A percentile compares a stretch with the other conserved stretches of the same genome.
Conservation (phyloP, 2,888 invertebrate species). For the Uloborus plumipes region DNA sequence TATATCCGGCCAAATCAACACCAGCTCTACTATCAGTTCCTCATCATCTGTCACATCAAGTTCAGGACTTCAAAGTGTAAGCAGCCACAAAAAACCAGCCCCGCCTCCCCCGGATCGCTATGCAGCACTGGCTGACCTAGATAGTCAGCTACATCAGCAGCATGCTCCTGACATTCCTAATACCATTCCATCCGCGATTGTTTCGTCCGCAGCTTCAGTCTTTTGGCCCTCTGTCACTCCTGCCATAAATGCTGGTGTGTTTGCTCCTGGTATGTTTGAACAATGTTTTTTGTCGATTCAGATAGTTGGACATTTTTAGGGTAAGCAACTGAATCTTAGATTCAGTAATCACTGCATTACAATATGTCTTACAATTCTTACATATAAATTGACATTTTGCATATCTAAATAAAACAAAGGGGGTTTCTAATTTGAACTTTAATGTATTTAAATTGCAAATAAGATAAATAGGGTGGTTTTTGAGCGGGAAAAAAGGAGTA, state of each 20-base stretch:
- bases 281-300: too few species aligned
- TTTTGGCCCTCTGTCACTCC: constrained; percentile 33
- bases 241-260: constrained; percentile 12
- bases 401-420: too few species aligned
- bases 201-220: constrained; percentile 23
- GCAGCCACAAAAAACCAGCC: constrained; percentile 50
- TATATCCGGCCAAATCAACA: constrained; percentile 30
- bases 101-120: constrained; percentile 63
- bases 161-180: constrained; percentile 11
- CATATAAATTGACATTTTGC: too few species aligned
- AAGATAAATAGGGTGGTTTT: too few species aligned
- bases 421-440: too few species aligned
- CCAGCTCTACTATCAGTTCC: constrained; percentile 29
- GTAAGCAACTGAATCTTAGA: too few species aligned
- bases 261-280: constrained; percentile 23
- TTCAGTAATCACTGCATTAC: too few species aligned
- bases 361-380: too few species aligned
- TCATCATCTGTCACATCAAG: not conserved
- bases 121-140: constrained; percentile 58
- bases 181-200: constrained; percentile 33
- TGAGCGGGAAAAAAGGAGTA: too few species aligned
- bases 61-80: not conserved
- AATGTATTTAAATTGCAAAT: too few species aligned
- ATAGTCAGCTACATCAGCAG: constrained; percentile 56
- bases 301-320: too few species aligned